Base-by-base conservation (phyloP, 2,888 invertebrate species). In the Trichacis sp. region DNA sequence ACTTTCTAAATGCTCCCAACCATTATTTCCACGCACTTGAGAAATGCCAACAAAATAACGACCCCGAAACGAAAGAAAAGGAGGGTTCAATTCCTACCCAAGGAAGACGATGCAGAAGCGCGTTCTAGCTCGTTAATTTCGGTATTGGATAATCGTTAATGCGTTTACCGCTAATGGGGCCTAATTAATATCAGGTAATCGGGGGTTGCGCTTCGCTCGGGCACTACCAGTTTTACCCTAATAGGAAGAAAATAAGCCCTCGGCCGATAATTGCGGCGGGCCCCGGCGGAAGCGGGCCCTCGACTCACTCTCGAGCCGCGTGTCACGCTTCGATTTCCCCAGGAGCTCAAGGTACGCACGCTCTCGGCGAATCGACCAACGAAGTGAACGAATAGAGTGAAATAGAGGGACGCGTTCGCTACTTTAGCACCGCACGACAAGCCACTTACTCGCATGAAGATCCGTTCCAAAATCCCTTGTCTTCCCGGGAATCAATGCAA, bases 121-220 rank as follows among this genome's bases (percentile, higher is more conserved):
- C 33, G 33, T 33, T 33, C 33, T 33, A 56, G 52, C 62, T 56
- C 61, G 56, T 43, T 60, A 60, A 54, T 19, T 56, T 48, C 30
- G 38, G 40, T 51, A 45, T 48, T 56, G 76, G 76, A 79, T 77
- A 81, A 80, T 79, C 80, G 81, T 80, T 78, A 78, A 72, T 73
- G 71, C 33, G 33, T 33, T 73, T 57, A 77, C 79, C 78, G 75
- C 81, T 81, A 82, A 82, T 80, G 77, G 79, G 43, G 75, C 77
- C 71, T 81, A 82, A 82, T 84, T 83, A 81, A 83, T 84, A 83
- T 83, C 76, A 77, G 74, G 75, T 83, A 81, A 83, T 83, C 83
- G 78, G 63, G 56, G 61, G 18, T 45, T 62, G 54, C 67, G 65
- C 58, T 19, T 64, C 59, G 73, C n/a, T 33, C 33, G 33, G 33